Conservation (phyloP, 1,140 invertebrate genomes). For the Pachyrhynchus sulphureomaculatus region DNA sequence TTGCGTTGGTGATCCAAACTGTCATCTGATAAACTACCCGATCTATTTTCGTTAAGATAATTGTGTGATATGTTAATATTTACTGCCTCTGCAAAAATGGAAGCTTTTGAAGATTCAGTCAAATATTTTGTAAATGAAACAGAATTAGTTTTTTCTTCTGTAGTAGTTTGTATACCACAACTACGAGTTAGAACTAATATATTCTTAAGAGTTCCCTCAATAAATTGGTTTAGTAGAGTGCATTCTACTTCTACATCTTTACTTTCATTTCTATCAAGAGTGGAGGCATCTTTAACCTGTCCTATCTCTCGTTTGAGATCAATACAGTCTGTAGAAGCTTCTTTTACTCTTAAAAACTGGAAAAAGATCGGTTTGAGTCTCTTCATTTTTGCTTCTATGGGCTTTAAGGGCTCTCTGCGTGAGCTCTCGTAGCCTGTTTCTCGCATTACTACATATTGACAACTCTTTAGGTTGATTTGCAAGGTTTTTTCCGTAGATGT, state of each 20-base stretch:
- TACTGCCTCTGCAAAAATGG: constrained; percentile 14
- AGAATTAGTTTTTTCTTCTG: constrained; percentile 28
- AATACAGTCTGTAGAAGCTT: constrained; percentile 58
- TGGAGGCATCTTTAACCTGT: constrained; percentile 42
- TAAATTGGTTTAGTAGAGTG: constrained; percentile 42
- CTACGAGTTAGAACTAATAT: constrained; percentile 48
- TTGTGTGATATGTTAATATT: constrained; percentile 59
- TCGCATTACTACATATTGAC: constrained; percentile 58
- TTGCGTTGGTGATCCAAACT: constrained; percentile 42
- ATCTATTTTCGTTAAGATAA: constrained; percentile 41
- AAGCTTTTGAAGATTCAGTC: constrained; percentile 34
- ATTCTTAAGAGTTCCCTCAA: constrained; percentile 33
- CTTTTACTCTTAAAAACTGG: constrained; percentile 58
- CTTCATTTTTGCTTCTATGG: constrained; percentile 57
- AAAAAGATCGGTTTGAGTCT: constrained; percentile 61
- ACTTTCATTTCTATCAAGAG: constrained; percentile 48
- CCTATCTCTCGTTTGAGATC: constrained; percentile 53
- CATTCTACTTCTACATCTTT: constrained; percentile 49
- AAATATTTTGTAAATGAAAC: constrained; percentile 48
- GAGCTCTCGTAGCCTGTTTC: constrained; percentile 57
- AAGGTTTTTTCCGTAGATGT: constrained; percentile 51
- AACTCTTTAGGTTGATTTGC: constrained; percentile 54
- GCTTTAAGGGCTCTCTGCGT: constrained; percentile 58
- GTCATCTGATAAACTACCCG: constrained; percentile 53
- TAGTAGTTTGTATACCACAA: constrained; percentile 47